Evolutionary conservation across 2,797 vertebrate species (phyloP).

Genomic region (Muscicapa comitata): DNA sequence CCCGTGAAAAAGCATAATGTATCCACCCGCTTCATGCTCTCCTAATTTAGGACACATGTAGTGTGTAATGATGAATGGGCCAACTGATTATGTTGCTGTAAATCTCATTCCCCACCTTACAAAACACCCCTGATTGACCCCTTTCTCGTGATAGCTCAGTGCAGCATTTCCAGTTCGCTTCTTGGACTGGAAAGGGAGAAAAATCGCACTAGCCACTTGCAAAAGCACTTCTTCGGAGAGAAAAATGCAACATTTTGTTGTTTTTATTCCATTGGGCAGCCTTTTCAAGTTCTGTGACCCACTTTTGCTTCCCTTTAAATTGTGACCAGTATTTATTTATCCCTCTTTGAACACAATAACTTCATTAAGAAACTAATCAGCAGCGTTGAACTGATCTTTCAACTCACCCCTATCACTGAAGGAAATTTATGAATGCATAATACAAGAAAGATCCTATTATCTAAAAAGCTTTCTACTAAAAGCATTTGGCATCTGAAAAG

Average conservation of each 20-base stretch:
- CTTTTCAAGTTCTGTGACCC: constrained; percentile 7
- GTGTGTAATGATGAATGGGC: background rate
- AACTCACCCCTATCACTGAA: background rate
- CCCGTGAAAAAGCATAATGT: background rate
- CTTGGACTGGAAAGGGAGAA: background rate
- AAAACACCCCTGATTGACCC: background rate
- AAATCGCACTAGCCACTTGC: fast-evolving
- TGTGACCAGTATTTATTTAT: background rate
- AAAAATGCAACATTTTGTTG: background rate
- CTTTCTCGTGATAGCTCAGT: background rate
- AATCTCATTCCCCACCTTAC: constrained; percentile 4
- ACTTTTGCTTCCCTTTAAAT: background rate
- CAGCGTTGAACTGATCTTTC: constrained; percentile 29
- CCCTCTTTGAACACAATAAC: background rate
- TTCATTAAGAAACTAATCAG: constrained; percentile 42
- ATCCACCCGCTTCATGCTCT: background rate
- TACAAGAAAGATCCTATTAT: background rate
- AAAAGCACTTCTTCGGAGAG: background rate
- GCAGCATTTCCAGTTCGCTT: background rate
- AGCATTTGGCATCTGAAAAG: background rate
- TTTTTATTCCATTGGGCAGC: background rate
- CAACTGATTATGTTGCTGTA: constrained; percentile 5
- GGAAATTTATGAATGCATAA: constrained; percentile 6
- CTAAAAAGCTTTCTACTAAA: constrained; percentile 25
- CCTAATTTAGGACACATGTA: constrained; percentile 20